phyloP scores from a whole-genome alignment of 2,113 vertebrate genomes.

The Pontoporia blainvillei region DNA sequence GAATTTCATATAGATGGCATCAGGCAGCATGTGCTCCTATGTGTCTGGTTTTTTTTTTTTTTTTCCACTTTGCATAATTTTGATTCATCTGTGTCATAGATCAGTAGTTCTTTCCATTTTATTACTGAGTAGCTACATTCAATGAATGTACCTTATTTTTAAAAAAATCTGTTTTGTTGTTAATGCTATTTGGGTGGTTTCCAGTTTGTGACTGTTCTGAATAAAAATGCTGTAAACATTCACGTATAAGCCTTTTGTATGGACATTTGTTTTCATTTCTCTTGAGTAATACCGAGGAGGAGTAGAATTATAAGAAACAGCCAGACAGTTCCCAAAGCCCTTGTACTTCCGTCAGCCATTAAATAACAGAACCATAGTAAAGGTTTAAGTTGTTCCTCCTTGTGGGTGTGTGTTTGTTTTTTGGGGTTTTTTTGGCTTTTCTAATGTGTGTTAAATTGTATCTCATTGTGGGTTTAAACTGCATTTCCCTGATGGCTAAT shows the following conservation, averaged over 20 bases:
- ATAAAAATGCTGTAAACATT: not conserved
- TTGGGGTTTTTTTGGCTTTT: not conserved
- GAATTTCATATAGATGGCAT: not conserved
- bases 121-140: not conserved
- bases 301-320: not conserved
- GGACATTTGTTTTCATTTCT: not conserved
- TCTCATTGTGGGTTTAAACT: not conserved
- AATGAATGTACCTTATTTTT: not conserved
- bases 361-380: fast-evolving
- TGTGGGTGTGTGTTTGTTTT: too few relatives aligned
- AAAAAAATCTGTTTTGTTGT: not conserved
- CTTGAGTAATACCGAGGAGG: not conserved
- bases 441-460: not conserved
- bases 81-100: fast-evolving
- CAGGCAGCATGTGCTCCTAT: fast-evolving
- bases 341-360: too few relatives aligned
- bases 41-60: too few relatives aligned
- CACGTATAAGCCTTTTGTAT: not conserved
- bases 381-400: fast-evolving
- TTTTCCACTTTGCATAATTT: fast-evolving
- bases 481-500: not conserved
- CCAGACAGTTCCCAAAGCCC: not conserved
- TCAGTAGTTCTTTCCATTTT: fast-evolving
- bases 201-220: not conserved
- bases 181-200: not conserved